Conservation (phyloP, 2,113 vertebrate genomes). For the Sakesphorus luctuosus region DNA sequence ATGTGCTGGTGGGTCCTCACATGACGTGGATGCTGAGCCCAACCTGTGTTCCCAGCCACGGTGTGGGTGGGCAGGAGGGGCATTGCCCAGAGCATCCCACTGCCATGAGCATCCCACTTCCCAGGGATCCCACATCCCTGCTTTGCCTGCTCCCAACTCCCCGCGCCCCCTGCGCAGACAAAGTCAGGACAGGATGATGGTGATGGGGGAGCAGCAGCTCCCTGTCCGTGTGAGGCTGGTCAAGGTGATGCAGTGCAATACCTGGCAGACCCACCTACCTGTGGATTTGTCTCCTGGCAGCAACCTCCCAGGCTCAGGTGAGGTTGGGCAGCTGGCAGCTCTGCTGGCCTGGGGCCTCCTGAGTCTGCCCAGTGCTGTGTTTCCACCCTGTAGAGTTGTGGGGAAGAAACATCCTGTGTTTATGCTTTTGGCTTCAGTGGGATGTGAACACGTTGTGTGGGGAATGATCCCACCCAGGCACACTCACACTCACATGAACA, state of each 20-base stretch:
- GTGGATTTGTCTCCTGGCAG: not conserved
- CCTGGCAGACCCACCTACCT: not conserved
- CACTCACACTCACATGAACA: too few relatives aligned
- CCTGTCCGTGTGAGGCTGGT: rapidly evolving
- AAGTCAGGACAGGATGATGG: rapidly evolving
- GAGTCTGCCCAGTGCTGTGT: not conserved
- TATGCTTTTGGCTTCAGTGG: not conserved
- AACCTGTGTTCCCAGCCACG: rapidly evolving
- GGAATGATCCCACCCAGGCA: too few relatives aligned
- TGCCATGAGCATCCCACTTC: not conserved
- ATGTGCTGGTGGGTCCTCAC: not conserved
- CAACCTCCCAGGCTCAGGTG: not conserved
- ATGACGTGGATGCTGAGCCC: not conserved
- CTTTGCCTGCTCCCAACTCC: not conserved
- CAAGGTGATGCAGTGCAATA: not conserved
- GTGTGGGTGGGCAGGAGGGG: not conserved
- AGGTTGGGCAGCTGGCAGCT: not conserved
- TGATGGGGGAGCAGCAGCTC: rapidly evolving
- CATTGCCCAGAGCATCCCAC: not conserved
- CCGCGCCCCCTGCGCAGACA: not conserved
- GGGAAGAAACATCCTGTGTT: not conserved
- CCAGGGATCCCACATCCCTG: not conserved
- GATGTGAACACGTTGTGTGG: not conserved
- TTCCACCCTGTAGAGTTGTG: not conserved
- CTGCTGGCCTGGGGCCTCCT: not conserved